Conservation (phyloP, 2,113 vertebrate species). For the Neolamprologus kungweensis region DNA sequence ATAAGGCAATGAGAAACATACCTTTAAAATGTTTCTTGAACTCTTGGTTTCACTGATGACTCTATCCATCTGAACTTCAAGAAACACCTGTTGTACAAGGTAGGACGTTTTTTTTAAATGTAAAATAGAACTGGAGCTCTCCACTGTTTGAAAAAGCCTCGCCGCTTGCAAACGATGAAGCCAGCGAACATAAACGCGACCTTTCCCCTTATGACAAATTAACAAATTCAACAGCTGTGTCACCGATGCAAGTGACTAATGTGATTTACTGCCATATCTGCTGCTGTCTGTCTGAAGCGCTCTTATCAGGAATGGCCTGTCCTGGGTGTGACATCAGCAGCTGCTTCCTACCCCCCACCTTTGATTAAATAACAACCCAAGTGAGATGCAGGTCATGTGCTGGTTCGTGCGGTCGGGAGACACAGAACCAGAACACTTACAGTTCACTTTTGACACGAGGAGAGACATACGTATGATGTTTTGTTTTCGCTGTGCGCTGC, state of each 20-base stretch:
- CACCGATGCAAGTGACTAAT: not conserved
- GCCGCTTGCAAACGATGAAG: not conserved
- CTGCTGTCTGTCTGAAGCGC: not conserved
- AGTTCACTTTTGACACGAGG: not conserved
- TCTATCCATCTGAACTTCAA: not conserved
- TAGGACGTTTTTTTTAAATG: fast-evolving
- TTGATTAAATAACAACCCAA: not conserved
- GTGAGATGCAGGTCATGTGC: not conserved
- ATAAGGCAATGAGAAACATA: not conserved
- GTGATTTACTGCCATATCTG: slow-evolving; percentile 9
- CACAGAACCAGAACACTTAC: not conserved
- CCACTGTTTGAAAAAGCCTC: not conserved
- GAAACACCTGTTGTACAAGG: not conserved
- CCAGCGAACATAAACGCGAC: not conserved
- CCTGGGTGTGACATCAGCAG: slow-evolving; percentile 6
- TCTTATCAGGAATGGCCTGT: not conserved
- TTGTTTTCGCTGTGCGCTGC: not conserved
- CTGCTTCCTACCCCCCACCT: not conserved
- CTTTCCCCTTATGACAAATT: not conserved
- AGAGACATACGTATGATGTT: not conserved
- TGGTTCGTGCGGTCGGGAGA: not conserved
- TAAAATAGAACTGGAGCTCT: not conserved
- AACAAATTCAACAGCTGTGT: not conserved
- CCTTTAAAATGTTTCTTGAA: not conserved
- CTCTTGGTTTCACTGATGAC: not conserved